Percentiles rank a stretch among this genome's conserved stretches.
phyloP scores from a whole-genome alignment of 2,888 invertebrate species.

The Dorcus parallelipipedus region DNA sequence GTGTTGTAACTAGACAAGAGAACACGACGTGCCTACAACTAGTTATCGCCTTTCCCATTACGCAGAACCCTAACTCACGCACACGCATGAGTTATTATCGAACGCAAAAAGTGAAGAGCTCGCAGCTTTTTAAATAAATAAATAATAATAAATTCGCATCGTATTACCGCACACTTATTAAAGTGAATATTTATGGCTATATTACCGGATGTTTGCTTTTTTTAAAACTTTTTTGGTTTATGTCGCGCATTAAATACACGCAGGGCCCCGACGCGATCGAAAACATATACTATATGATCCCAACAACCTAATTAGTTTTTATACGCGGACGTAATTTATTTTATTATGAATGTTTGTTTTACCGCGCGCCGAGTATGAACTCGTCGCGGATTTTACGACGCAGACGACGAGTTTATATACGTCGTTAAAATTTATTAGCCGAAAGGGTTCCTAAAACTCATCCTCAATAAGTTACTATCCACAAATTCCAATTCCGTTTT shows the following conservation, averaged over 20 bases:
- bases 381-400: slow-evolving; percentile 32
- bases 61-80: no score
- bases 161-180: slow-evolving; percentile 8
- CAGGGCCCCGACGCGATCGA: neutral
- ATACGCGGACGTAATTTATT: slow-evolving; percentile 27
- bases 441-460: no score
- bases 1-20: no score
- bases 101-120: no score
- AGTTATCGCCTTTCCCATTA: no score
- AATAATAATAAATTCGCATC: slow-evolving; percentile 8
- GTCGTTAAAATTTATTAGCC: no score
- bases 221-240: slow-evolving; percentile 1
- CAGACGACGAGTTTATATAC: slow-evolving; percentile 27
- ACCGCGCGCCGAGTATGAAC: slow-evolving; percentile 24
- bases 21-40: no score
- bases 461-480: no score
- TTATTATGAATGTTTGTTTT: slow-evolving; percentile 29
- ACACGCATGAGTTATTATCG: no score
- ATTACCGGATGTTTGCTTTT: neutral
- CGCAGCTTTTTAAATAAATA: no score
- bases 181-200: slow-evolving; percentile 11
- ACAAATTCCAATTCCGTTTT: no score
- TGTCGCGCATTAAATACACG: slow-evolving; percentile 7
- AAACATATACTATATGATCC: slow-evolving; percentile 6
- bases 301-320: slow-evolving; percentile 31